Conservation (phyloP, 2,113 vertebrate genomes). For the Onychostoma macrolepis region DNA sequence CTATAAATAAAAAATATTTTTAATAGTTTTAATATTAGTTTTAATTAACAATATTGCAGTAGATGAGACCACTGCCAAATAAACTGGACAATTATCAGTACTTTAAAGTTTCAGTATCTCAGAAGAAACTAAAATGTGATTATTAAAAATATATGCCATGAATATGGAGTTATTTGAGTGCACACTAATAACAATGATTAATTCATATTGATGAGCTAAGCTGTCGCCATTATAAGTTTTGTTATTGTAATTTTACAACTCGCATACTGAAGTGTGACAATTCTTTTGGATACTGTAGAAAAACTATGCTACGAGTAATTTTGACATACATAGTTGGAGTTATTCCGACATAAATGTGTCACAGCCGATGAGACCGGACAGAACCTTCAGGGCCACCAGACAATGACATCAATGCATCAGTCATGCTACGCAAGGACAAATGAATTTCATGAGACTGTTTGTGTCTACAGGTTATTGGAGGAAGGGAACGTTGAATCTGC, state of each 20-base stretch:
- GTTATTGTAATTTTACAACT: neutral
- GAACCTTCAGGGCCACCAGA: neutral
- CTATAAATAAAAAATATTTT: too few species aligned
- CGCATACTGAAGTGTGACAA: too few species aligned
- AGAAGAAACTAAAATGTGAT: neutral
- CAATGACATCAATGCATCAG: conserved; percentile 6
- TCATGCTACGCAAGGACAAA: neutral
- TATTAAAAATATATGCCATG: neutral
- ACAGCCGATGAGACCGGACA: neutral
- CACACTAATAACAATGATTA: neutral
- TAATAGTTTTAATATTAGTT: neutral
- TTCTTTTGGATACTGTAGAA: neutral
- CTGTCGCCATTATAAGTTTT: neutral
- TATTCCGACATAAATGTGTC: conserved; percentile 5
- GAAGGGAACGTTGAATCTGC: conserved; percentile 90
- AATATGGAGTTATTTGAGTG: neutral
- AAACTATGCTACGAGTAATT: neutral
- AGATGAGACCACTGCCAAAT: neutral
- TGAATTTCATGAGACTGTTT: neutral
- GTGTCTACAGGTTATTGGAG: conserved; percentile 84
- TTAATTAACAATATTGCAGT: neutral
- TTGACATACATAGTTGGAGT: neutral
- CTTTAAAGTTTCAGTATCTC: neutral
- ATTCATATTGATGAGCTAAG: neutral
- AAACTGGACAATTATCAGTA: neutral